A percentile compares a stretch with the other conserved stretches of the same genome.
phyloP scores from a whole-genome alignment of 2,797 vertebrate species.

The Oreochromis mossambicus region DNA sequence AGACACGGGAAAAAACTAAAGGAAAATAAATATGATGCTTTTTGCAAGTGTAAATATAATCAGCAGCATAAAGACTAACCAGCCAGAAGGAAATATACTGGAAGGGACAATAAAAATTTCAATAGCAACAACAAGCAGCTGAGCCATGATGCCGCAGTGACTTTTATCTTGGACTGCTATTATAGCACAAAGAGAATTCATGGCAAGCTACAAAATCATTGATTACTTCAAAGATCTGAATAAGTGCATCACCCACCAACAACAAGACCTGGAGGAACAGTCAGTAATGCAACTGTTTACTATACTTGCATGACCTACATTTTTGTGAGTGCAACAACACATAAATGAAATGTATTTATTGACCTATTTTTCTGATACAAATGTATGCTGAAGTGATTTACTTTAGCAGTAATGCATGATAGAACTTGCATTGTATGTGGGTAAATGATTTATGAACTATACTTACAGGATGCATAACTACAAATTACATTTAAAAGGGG shows the following conservation, averaged over 20 bases:
- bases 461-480: neutral
- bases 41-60: neutral
- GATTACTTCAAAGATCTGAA: neutral
- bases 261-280: neutral
- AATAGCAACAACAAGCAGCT: neutral
- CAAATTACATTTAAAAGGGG: neutral
- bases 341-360: neutral
- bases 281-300: neutral
- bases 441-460: neutral
- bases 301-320: neutral
- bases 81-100: neutral
- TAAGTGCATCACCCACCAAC: neutral
- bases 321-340: neutral
- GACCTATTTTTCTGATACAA: neutral
- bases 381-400: neutral
- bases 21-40: neutral
- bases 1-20: neutral
- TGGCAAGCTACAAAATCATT: neutral
- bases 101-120: neutral
- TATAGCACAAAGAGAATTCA: neutral
- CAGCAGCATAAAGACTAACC: neutral
- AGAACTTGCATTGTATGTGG: neutral
- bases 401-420: neutral
- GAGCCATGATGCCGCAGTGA: neutral
- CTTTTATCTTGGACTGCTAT: neutral